phyloP scores from a whole-genome alignment of 1,140 invertebrate species.

The Anastrepha obliqua region DNA sequence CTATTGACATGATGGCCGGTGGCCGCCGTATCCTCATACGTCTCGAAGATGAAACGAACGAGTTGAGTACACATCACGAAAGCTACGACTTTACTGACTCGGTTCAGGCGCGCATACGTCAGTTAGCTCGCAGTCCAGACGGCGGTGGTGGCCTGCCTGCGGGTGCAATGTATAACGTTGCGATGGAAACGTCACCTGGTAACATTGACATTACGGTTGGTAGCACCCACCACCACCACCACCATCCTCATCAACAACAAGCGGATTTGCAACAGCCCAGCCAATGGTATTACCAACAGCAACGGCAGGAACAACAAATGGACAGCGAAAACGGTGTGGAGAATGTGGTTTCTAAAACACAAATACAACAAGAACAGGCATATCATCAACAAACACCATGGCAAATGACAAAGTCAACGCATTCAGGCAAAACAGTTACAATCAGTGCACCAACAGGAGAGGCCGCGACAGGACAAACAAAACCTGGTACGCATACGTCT shows the following conservation, averaged over 20 bases:
- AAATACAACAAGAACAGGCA: constrained; percentile 66
- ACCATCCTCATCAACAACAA: constrained; percentile 60
- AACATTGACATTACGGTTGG: constrained; percentile 74
- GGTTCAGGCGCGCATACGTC: constrained; percentile 62
- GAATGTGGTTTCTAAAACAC: constrained; percentile 54
- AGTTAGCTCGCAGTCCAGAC: constrained; percentile 58
- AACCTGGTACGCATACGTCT: constrained; percentile 54
- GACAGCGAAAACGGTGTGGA: constrained; percentile 16
- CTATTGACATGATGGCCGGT: constrained; percentile 69
- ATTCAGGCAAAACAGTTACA: constrained; percentile 9
- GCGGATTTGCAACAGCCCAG: constrained; percentile 51
- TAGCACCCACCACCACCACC: constrained; percentile 66
- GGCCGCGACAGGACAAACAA: constrained; percentile 31
- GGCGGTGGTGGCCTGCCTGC: constrained; percentile 31
- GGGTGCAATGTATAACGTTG: constrained; percentile 60
- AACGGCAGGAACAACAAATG: constrained; percentile 51
- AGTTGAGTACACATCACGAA: constrained; percentile 59
- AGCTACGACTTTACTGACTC: constrained; percentile 65
- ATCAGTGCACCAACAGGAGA: constrained; percentile 12
- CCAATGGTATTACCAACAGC: background rate
- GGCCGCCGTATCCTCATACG: constrained; percentile 69
- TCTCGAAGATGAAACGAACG: constrained; percentile 63
- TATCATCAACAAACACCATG: constrained; percentile 58
- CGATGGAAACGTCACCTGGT: constrained; percentile 67
- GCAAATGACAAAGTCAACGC: constrained; percentile 3